A percentile compares a stretch with the other conserved stretches of the same genome.
Evolutionary conservation across 1,140 invertebrate genomes (phyloP).

Genomic region (Hesperophylax magnus): DNA sequence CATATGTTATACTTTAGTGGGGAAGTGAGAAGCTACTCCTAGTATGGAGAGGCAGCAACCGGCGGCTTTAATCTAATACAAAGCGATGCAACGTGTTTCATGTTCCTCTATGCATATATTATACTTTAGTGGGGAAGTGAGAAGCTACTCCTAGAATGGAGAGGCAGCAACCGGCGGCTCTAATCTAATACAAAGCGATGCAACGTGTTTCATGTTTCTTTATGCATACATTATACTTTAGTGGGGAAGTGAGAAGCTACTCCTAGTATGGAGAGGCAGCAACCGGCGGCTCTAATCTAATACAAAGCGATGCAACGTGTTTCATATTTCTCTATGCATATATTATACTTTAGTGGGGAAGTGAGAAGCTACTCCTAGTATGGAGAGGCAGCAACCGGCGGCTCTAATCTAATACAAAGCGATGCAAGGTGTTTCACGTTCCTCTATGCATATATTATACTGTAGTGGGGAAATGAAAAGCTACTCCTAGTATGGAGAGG

Average conservation of each 20-base stretch:
- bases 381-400: no score
- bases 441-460: constrained; percentile 16
- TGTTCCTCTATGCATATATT: constrained; percentile 20
- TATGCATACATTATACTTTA: constrained; percentile 24
- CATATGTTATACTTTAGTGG: constrained; percentile 20
- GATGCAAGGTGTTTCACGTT: constrained; percentile 19
- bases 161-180: no score
- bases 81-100: constrained; percentile 20
- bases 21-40: background rate
- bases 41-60: no score
- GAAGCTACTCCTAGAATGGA: background rate
- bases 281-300: no score
- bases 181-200: background rate
- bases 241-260: background rate
- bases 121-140: background rate
- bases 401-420: background rate
- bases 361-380: background rate
- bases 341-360: constrained; percentile 26
- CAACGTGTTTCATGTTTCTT: constrained; percentile 11
- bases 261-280: no score
- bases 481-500: no score
- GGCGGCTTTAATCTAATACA: no score
- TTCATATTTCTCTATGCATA: constrained; percentile 4
- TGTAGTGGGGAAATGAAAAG: background rate
- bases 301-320: constrained; percentile 12